Evolutionary conservation across 2,113 vertebrate species (phyloP), one percentile per base, ranked within the genome.

Genomic region (Megaptera novaeangliae): DNA sequence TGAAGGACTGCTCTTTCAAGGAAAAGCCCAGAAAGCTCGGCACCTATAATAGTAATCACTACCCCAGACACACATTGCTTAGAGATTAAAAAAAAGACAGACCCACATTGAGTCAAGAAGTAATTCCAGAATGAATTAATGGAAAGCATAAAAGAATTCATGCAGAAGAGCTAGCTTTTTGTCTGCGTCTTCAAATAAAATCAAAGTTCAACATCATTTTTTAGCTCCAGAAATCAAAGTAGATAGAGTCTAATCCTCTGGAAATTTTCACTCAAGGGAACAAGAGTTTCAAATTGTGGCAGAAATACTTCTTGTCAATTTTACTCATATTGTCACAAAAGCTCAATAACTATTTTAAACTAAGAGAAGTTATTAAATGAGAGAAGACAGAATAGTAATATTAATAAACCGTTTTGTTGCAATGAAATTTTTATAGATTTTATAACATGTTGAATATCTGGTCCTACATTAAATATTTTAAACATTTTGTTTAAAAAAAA

Each of bases 41-140:
- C 72, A 29, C 63, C 34, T 96, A 1, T 31, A 57, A 52, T 0
- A 63, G 71, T 49, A 10, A 96, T 71, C 78, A 59, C 55, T 75
- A 41, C 41, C 6, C n/a, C 18, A 68, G 86, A 72, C 25, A 90
- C 1, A 61, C 21, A 77, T 2, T 96, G 77, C 46, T 41, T 64
- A 68, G 20, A 72, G 44, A 82, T 27, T 66, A 4, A 17, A 91
- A 68, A 49, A 52, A 34, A 25, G 25, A 49, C 0, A 95, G 88
- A 39, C 39, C 8, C 20, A 88, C 36, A 84, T 0, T 20, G 66
- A 94, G 31, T 68, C 18, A 87, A 93, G 72, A 94, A 88, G 69
- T 68, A 72, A 96, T 94, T 97, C 83, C 63, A 92, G 83, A 80
- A 92, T 52, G 57, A 93, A 95, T 88, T 57, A 83, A 88, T 34